A percentile compares a stretch with the other conserved stretches of the same genome.
phyloP scores from a whole-genome alignment of 2,888 invertebrate species.

The Mimumesa dahlbomi region DNA sequence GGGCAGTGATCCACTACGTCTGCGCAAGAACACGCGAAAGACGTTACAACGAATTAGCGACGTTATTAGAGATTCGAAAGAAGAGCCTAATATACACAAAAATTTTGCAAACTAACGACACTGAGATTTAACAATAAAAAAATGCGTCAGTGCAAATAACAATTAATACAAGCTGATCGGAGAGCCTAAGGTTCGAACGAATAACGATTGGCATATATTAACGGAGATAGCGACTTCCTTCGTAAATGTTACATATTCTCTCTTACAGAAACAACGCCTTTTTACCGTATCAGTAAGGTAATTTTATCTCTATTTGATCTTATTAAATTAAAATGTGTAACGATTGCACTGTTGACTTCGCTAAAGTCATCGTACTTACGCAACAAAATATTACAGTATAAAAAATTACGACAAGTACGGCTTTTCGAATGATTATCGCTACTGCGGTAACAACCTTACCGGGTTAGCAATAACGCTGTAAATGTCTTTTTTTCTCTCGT shows the following conservation, averaged over 20 bases:
- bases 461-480: slow-evolving; percentile 38
- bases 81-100: not conserved
- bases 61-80: not conserved
- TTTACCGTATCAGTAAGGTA: slow-evolving; percentile 43
- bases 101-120: no score
- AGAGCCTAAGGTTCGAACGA: not conserved
- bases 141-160: slow-evolving; percentile 1
- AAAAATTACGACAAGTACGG: slow-evolving; percentile 59
- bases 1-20: no score
- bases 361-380: slow-evolving; percentile 54
- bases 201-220: slow-evolving; percentile 19
- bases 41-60: not conserved
- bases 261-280: slow-evolving; percentile 44
- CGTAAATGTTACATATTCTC: slow-evolving; percentile 36
- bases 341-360: slow-evolving; percentile 48
- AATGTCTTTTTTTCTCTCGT: slow-evolving; percentile 15
- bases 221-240: slow-evolving; percentile 61
- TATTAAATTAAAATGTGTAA: slow-evolving; percentile 49
- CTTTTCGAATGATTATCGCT: slow-evolving; percentile 45
- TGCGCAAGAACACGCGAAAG: not conserved
- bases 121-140: slow-evolving; percentile 2
- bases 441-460: slow-evolving; percentile 23
- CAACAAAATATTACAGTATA: slow-evolving; percentile 59
- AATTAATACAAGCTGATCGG: not conserved
- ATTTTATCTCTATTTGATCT: slow-evolving; percentile 39